Conservation (phyloP, 2,888 invertebrate species). For the Sepioteuthis lessoniana region DNA sequence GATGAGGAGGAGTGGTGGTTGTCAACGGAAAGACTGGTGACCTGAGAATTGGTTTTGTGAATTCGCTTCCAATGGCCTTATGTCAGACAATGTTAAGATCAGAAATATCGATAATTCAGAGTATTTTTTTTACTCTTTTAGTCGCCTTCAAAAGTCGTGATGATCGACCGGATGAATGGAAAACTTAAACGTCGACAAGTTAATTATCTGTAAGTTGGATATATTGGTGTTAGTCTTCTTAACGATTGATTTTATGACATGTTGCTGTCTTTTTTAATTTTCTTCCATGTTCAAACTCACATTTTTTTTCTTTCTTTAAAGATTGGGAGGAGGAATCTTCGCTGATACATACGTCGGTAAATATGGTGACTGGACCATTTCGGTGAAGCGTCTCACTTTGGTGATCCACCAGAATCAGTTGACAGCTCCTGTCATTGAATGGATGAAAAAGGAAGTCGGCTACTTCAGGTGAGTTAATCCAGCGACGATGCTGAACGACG, state of each 20-base stretch:
- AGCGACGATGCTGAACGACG: too few relatives aligned
- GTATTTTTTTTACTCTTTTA: background rate
- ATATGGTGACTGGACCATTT: slow-evolving; percentile 67
- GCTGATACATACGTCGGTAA: slow-evolving; percentile 72
- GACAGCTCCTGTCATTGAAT: slow-evolving; percentile 61
- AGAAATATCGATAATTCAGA: background rate
- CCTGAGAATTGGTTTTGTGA: too few relatives aligned
- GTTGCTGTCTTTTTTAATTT: background rate
- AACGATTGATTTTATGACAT: background rate
- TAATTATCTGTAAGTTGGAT: background rate
- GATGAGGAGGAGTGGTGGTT: too few relatives aligned
- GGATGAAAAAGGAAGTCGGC: slow-evolving; percentile 67
- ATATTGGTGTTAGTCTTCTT: background rate
- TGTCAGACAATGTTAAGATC: too few relatives aligned
- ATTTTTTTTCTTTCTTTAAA: slow-evolving; percentile 52
- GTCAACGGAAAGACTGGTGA: too few relatives aligned
- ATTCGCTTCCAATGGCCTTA: too few relatives aligned
- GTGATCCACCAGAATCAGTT: slow-evolving; percentile 69
- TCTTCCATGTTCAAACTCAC: background rate
- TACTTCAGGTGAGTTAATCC: slow-evolving; percentile 64
- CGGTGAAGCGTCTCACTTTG: slow-evolving; percentile 70
- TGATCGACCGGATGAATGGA: background rate
- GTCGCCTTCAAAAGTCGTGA: background rate
- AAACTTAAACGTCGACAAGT: background rate
- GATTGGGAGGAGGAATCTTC: slow-evolving; percentile 72